Evolutionary conservation across 1,140 invertebrate species (phyloP), one percentile per base, ranked within the genome.

Genomic region (Drosophila pandora): DNA sequence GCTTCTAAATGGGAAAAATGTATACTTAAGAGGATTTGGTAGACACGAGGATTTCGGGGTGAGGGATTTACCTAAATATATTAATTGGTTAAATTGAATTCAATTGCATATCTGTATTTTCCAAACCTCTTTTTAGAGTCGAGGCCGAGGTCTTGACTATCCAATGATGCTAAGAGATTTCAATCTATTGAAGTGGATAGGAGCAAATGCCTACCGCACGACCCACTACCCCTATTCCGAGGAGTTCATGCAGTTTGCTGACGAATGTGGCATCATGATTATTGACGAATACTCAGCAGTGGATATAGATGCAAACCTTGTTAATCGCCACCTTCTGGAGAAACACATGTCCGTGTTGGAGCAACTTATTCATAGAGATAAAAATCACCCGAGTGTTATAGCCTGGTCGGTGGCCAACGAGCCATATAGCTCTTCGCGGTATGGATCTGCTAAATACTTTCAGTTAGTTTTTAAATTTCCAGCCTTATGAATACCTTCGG

Each of bases 221-320:
- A 99, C 98, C 0, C 98, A 99, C 92, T 99, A 99, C 93, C 99
- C 99, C 2, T 99, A 99, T 92, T 97, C 97, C 1, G 98, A 99
- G 89, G 98, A 99, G 93, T 96, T 98, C 25, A 97, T 99, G 94
- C 97, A 99, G 88, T 93, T 97, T 88, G 98, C 98, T 21, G 98
- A 99, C 91, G 94, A 96, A 83, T 93, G 96, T 60, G 98, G 98
- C 17, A 98, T 99, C 73, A 97, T 98, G 92, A 96, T 99, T n/a
- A 98, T 99, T 63, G 96, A 98, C 90, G 98, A 99, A 92, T 97
- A 97, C 91, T 97, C 98, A 0, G 97, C 96, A 41, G 98, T 99
- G 3, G 96, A 98, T 82, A 96, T 98, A 10, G 95, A 96, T 52
- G 17, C 17, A 17, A 58, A 84, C 13, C 91, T 90, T 49, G 68